These are phyloP conservation scores for Chironomus riparius DNA, from an alignment of 2,888 invertebrate genomes.

Conservation along the genomic window DNA sequence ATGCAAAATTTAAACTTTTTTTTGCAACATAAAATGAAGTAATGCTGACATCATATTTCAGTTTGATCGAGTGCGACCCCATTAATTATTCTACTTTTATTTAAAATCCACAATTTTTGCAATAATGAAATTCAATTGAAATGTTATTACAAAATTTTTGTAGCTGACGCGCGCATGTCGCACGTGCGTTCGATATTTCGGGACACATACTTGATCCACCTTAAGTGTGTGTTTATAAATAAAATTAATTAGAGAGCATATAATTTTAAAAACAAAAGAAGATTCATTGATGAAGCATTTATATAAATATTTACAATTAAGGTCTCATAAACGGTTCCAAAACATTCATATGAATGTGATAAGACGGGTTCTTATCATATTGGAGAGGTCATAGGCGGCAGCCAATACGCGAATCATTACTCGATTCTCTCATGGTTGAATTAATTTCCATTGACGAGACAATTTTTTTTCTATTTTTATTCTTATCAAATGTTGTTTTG, in stretches of 20 bases:
- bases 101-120: background rate
- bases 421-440: background rate
- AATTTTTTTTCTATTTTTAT: background rate
- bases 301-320: slow-evolving; percentile 14
- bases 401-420: slow-evolving; percentile 4
- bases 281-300: too few species aligned
- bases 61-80: background rate
- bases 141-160: background rate
- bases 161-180: background rate
- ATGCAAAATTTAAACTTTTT: too few species aligned
- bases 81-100: background rate
- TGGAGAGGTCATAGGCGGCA: background rate
- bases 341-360: slow-evolving; percentile 22
- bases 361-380: slow-evolving; percentile 13
- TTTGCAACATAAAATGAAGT: background rate
- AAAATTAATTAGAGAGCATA: background rate
- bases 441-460: background rate
- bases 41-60: background rate
- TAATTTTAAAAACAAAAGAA: background rate
- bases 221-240: background rate
- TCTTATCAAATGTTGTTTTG: background rate
- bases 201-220: background rate
- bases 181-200: background rate
- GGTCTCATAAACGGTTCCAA: slow-evolving; percentile 23
- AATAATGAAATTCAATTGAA: background rate